phyloP scores from a whole-genome alignment of 2,888 invertebrate genomes.

The Tineola bisselliella region DNA sequence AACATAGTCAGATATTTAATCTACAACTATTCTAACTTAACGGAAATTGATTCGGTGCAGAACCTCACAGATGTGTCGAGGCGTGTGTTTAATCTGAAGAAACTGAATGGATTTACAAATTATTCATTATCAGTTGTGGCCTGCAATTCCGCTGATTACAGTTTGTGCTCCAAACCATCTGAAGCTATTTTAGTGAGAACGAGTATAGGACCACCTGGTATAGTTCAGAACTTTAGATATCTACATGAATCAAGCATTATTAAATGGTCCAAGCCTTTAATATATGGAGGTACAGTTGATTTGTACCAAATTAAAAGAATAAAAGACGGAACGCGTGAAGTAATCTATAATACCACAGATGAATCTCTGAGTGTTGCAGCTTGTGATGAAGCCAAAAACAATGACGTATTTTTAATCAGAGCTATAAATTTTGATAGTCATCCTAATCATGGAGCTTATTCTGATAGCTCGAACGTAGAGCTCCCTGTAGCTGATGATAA shows the following conservation, averaged over 20 bases:
- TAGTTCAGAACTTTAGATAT: conserved; percentile 25
- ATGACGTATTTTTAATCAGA: conserved; percentile 48
- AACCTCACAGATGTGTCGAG: conserved; percentile 30
- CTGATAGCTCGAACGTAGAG: neutral
- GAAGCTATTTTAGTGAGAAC: conserved; percentile 65
- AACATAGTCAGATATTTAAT: conserved; percentile 74
- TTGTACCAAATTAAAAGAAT: conserved; percentile 64
- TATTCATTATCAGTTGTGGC: conserved; percentile 78
- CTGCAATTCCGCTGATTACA: conserved; percentile 67
- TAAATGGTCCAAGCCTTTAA: conserved; percentile 60
- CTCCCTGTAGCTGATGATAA: neutral
- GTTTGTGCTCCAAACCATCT: conserved; percentile 69
- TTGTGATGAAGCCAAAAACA: conserved; percentile 40
- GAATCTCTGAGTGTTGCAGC: conserved; percentile 28
- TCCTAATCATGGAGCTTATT: conserved; percentile 31
- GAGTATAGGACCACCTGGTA: conserved; percentile 66
- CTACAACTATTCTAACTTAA: conserved; percentile 40
- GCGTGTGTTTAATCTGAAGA: conserved; percentile 28
- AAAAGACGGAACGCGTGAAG: conserved; percentile 34
- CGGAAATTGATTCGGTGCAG: conserved; percentile 29
- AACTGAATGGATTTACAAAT: conserved; percentile 69
- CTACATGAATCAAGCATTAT: conserved; percentile 37
- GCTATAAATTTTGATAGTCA: conserved; percentile 52
- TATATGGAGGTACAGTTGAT: conserved; percentile 64
- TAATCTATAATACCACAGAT: conserved; percentile 37